Base-by-base conservation (phyloP, 2,113 vertebrate genomes). In the Chloropsis hardwickii region DNA sequence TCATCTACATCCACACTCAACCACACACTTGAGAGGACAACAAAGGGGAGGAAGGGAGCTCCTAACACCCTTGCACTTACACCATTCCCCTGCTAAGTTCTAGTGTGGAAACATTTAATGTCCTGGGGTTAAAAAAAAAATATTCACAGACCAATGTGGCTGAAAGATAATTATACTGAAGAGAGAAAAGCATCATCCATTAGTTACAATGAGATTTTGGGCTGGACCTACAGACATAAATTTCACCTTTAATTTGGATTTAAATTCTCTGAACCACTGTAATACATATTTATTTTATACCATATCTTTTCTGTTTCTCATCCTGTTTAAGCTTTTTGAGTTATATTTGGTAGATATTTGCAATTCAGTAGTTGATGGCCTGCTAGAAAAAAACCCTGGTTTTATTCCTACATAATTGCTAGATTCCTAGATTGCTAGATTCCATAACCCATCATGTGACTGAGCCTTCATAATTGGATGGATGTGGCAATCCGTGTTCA, bases 341-440 rank as follows among this genome's bases (percentile, higher is more conserved):
- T 67, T 94, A 81, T 67, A 84, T 92, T 91, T 88, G 31, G 31
- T 71, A 72, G 54, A 67, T 91, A 40, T 61, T 91, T 94, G 65
- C 33, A 92, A 48, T 92, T 92, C 82, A 91, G 21, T 53, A 89
- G 69, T 60, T 88, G 76, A 77, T 90, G 86, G 56, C 60, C 58
- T 95, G 71, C 66, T 92, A 81, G 50, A 54, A 94, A 82, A 88
- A 83, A 56, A 64, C 14, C 11, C 39, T 92, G 56, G 0, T 93
- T 95, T 89, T 95, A 94, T 94, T 94, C 61, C 88, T 84, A 40
- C 11, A 23, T 95, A 86, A 92, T 89, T 88, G 60, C 88, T 79
- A 60, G 69, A 86, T 79, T 57, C n/a, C n/a, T n/a, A n/a, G n/a
- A n/a, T n/a, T n/a, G n/a, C n/a, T n/a, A n/a, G n/a, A n/a, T n/a